These are phyloP conservation scores for Chloroclysta siterata DNA, from an alignment of 2,888 invertebrate genomes.

Conservation along the genomic window DNA sequence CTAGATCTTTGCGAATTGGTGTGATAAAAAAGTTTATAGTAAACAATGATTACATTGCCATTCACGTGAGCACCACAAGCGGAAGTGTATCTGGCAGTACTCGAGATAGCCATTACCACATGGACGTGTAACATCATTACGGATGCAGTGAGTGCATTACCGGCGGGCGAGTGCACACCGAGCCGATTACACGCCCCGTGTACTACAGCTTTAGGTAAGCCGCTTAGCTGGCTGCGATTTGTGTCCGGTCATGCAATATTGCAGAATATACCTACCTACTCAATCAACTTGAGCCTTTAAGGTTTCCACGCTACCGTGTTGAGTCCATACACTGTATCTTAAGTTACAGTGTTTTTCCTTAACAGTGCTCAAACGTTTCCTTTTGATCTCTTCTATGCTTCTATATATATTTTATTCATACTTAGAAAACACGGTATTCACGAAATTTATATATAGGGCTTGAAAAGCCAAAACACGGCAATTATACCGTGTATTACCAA, in stretches of 20 bases:
- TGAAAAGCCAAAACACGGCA: too few relatives aligned
- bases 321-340: too few relatives aligned
- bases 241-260: background rate
- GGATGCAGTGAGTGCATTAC: slow-evolving; percentile 11
- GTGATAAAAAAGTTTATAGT: too few relatives aligned
- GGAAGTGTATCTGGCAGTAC: background rate
- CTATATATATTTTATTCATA: too few relatives aligned
- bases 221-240: slow-evolving; percentile 11
- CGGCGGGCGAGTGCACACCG: slow-evolving; percentile 11
- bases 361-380: too few relatives aligned
- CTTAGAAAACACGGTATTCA: too few relatives aligned
- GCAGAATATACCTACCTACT: background rate
- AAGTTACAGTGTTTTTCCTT: too few relatives aligned
- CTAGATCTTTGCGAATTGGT: too few relatives aligned
- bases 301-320: too few relatives aligned
- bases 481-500: too few relatives aligned
- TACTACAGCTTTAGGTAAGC: slow-evolving; percentile 9
- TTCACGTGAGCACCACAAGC: background rate
- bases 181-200: slow-evolving; percentile 3
- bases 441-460: too few relatives aligned
- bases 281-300: slow-evolving; percentile 6
- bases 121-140: background rate
- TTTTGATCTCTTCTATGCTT: too few relatives aligned
- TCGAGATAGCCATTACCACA: background rate
- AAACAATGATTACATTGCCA: background rate